A percentile compares a stretch with the other conserved stretches of the same genome.
phyloP scores from a whole-genome alignment of 2,113 vertebrate species.

The Caranx ignobilis region DNA sequence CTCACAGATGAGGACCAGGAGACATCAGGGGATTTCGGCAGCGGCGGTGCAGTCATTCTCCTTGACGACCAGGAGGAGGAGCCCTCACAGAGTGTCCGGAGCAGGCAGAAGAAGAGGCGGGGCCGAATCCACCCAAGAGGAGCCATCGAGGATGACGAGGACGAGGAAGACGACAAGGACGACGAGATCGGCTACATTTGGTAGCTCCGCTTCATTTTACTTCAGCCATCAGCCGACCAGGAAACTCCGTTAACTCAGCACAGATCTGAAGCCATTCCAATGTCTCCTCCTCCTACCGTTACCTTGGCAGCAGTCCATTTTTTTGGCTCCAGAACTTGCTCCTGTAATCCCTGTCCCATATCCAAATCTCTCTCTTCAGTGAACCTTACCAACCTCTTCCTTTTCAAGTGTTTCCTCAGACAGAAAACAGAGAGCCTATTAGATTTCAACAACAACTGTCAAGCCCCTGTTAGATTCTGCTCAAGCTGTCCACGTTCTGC shows the following conservation, averaged over 20 bases:
- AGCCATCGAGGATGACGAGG: slow-evolving; percentile 93
- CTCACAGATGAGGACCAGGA: slow-evolving; percentile 92
- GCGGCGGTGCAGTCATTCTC: slow-evolving; percentile 91
- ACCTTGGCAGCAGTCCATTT: slow-evolving; percentile 62
- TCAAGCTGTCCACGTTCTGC: slow-evolving; percentile 53
- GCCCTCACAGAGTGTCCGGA: slow-evolving; percentile 80
- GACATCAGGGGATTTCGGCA: slow-evolving; percentile 96
- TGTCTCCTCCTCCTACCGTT: slow-evolving; percentile 67
- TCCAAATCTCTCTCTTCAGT: slow-evolving; percentile 44
- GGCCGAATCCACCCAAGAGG: slow-evolving; percentile 88
- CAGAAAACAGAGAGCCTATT: slow-evolving; percentile 56
- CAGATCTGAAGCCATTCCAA: slow-evolving; percentile 88
- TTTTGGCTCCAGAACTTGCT: slow-evolving; percentile 61
- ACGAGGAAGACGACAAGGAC: slow-evolving; percentile 94
- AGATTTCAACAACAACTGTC: slow-evolving; percentile 55
- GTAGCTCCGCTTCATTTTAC: slow-evolving; percentile 78
- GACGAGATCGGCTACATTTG: slow-evolving; percentile 92
- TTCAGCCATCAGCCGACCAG: slow-evolving; percentile 77
- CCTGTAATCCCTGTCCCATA: slow-evolving; percentile 44
- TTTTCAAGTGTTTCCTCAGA: slow-evolving; percentile 50
- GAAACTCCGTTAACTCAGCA: slow-evolving; percentile 82
- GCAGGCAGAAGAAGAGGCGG: slow-evolving; percentile 88
- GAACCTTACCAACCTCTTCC: slow-evolving; percentile 47
- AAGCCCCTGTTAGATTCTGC: slow-evolving; percentile 43
- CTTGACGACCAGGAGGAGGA: slow-evolving; percentile 93